A percentile compares a stretch with the other conserved stretches of the same genome.
Evolutionary conservation across 1,140 invertebrate species (phyloP).

Genomic region (Drosophila guanche): DNA sequence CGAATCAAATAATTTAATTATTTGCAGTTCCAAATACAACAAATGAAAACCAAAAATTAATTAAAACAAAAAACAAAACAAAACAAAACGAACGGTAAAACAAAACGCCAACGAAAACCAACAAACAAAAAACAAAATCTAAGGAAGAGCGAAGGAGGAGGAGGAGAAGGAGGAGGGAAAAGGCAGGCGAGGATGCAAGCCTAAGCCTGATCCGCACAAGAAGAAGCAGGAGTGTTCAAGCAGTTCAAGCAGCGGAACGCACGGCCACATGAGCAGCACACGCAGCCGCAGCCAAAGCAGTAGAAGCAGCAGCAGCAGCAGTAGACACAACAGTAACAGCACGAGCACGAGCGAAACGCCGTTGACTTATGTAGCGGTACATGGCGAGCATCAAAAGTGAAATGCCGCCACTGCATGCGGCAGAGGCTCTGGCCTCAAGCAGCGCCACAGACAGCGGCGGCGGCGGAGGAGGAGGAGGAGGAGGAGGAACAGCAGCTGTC

Average conservation of each 20-base stretch:
- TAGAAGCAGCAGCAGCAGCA: slow-evolving; percentile 17
- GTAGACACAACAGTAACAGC: neutral
- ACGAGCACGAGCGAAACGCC: slow-evolving; percentile 16
- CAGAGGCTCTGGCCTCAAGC: slow-evolving; percentile 67
- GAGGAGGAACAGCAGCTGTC: slow-evolving; percentile 17
- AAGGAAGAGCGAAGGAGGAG: slow-evolving; percentile 57
- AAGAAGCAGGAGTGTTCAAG: slow-evolving; percentile 16
- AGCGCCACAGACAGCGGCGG: slow-evolving; percentile 30
- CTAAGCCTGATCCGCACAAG: slow-evolving; percentile 18
- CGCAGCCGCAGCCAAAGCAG: slow-evolving; percentile 18
- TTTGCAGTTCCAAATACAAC: slow-evolving; percentile 65
- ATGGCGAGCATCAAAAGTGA: slow-evolving; percentile 79
- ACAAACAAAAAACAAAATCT: slow-evolving; percentile 27
- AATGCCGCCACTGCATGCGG: slow-evolving; percentile 83
- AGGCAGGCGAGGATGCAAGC: slow-evolving; percentile 22
- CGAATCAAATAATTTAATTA: slow-evolving; percentile 40
- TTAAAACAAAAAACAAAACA: slow-evolving; percentile 17
- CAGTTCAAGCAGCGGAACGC: slow-evolving; percentile 13
- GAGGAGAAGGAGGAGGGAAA: neutral
- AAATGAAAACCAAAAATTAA: slow-evolving; percentile 20
- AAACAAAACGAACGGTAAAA: slow-evolving; percentile 21
- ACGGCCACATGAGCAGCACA: slow-evolving; percentile 13
- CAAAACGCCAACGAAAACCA: slow-evolving; percentile 31
- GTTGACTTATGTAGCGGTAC: slow-evolving; percentile 66
- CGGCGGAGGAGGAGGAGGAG: slow-evolving; percentile 27